Conservation (phyloP, 2,797 vertebrate species). For the Acanthopagrus latus region DNA sequence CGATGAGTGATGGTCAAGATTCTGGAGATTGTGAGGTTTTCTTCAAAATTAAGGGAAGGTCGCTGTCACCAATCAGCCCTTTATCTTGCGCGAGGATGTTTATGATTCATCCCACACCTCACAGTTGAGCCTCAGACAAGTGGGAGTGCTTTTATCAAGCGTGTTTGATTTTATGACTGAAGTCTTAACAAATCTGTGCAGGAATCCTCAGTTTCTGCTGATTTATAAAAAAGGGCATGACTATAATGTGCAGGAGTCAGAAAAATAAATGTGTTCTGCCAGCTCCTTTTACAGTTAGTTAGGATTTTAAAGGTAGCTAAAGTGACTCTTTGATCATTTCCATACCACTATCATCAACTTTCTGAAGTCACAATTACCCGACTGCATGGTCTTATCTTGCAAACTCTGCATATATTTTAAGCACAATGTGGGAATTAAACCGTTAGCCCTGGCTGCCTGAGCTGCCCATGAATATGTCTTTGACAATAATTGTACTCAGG, state of each 20-base stretch:
- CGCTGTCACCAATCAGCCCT: not conserved
- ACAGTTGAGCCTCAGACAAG: conserved; percentile 18
- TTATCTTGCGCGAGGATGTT: conserved; percentile 10
- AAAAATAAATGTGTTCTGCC: not conserved
- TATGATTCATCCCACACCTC: conserved; percentile 35
- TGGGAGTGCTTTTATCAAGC: conserved; percentile 7
- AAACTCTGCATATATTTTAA: not conserved
- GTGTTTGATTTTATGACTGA: conserved; percentile 10
- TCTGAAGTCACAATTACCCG: not conserved
- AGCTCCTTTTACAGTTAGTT: not conserved
- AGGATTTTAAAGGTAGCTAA: conserved; percentile 28
- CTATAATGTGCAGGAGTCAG: conserved; percentile 4
- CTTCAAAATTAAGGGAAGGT: conserved; percentile 15
- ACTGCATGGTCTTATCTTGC: not conserved
- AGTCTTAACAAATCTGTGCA: conserved; percentile 15
- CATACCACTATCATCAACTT: conserved; percentile 1
- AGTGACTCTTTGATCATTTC: conserved; percentile 3
- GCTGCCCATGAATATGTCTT: conserved; percentile 5
- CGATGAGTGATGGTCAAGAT: conserved; percentile 13
- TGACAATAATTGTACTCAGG: not conserved
- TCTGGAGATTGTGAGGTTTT: not conserved
- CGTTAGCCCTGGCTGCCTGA: conserved; percentile 2
- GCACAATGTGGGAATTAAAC: conserved; percentile 18
- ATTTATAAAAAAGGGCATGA: conserved; percentile 12
- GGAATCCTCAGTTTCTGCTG: not conserved